These are phyloP conservation scores for Dryococelus australis DNA, from an alignment of 2,888 invertebrate species.

Conservation along the genomic window DNA sequence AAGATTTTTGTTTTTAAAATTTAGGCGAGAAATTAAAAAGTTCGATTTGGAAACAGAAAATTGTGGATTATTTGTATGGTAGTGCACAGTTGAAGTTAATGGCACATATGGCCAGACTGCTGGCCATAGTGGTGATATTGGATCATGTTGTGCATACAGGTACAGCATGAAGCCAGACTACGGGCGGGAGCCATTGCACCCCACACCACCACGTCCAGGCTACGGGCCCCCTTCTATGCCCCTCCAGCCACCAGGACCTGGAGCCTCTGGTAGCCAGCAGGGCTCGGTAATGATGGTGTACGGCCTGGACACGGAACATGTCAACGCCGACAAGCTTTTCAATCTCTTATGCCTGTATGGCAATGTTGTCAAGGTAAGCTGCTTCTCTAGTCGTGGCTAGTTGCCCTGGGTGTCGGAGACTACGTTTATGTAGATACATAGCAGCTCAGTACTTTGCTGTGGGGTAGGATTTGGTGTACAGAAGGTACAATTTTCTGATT, in stretches of 20 bases:
- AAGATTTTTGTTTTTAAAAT: no score
- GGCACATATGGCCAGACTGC: neutral
- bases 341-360: conserved; percentile 99
- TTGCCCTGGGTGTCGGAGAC: no score
- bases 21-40: no score
- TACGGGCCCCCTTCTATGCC: conserved; percentile 63
- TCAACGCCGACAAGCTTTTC: conserved; percentile 96
- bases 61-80: no score
- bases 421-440: no score
- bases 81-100: neutral
- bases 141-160: conserved; percentile 26
- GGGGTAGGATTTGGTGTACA: no score
- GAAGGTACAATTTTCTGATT: no score
- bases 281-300: conserved; percentile 98
- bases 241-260: conserved; percentile 60
- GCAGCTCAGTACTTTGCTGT: no score
- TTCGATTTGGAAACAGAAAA: no score
- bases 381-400: no score
- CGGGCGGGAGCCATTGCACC: conserved; percentile 46
- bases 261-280: conserved; percentile 58
- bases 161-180: conserved; percentile 46
- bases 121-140: no score
- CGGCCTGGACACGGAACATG: conserved; percentile 90
- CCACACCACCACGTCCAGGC: conserved; percentile 50
- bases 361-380: conserved; percentile 91